phyloP scores from a whole-genome alignment of 2,797 vertebrate genomes.

The Crypturellus tataupa region DNA sequence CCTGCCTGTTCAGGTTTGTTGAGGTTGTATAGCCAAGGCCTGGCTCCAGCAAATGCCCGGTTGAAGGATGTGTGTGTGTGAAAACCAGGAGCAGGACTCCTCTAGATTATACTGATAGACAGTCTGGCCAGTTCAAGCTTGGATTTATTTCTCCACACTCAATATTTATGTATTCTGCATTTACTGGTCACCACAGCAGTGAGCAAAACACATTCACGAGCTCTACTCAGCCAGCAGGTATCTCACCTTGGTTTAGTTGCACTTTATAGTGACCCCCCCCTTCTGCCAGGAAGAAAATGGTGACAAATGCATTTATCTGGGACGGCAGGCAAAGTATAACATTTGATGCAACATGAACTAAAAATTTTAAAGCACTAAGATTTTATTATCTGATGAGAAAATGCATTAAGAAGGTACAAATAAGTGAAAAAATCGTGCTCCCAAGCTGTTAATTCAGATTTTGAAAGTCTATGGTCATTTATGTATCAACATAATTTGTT shows the following conservation, averaged over 20 bases:
- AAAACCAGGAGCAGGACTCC: neutral
- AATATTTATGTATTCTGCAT: neutral
- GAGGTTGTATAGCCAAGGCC: too few species aligned
- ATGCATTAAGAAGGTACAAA: neutral
- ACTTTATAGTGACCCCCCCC: neutral
- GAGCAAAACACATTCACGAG: neutral
- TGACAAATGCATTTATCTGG: neutral
- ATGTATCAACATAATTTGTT: neutral
- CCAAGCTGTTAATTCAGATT: neutral
- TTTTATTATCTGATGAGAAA: neutral
- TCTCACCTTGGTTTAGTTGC: neutral
- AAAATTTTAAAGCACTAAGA: neutral
- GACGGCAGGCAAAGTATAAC: neutral
- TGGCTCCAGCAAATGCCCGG: too few species aligned
- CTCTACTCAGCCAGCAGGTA: neutral
- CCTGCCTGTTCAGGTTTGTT: too few species aligned
- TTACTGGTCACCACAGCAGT: accelerated
- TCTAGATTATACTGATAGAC: neutral
- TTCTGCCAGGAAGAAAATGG: neutral
- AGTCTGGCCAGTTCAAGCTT: too few species aligned
- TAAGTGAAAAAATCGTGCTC: neutral
- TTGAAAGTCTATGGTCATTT: neutral
- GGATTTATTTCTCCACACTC: too few species aligned
- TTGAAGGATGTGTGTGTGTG: too few species aligned
- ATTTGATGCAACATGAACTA: neutral